Percentiles rank a stretch among this genome's conserved stretches.
Conservation (phyloP, 2,797 vertebrate genomes). For the Columba guinea region DNA sequence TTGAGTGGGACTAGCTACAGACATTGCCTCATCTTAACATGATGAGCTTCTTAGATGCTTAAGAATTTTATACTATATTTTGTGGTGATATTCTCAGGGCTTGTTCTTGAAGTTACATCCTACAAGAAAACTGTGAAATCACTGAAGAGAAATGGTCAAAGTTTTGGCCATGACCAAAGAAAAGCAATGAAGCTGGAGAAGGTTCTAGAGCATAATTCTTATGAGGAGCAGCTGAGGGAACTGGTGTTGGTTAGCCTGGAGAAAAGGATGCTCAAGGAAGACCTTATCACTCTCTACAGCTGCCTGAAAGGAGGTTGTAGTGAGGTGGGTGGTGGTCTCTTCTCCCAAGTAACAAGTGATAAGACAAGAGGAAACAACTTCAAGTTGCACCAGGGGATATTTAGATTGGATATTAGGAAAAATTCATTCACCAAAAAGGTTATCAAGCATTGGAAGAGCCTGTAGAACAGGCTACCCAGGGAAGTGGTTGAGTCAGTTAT, state of each 20-base stretch:
- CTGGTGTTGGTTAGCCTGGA: neutral
- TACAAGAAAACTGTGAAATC: neutral
- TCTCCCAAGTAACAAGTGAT: neutral
- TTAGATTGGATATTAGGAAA: neutral
- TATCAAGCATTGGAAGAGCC: neutral
- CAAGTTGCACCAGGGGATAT: fast-evolving
- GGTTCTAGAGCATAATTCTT: neutral
- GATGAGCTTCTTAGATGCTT: neutral
- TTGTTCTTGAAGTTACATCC: neutral
- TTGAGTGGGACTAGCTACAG: neutral
- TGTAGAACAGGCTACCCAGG: neutral
- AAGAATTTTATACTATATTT: neutral
- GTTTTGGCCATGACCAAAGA: neutral
- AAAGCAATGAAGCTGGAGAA: neutral
- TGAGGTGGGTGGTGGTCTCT: fast-evolving
- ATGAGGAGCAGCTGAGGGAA: neutral
- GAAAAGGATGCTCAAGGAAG: neutral
- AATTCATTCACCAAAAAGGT: too few species aligned
- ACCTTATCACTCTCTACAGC: fast-evolving
- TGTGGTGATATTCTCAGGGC: neutral
- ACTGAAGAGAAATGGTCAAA: neutral
- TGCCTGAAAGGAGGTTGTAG: neutral
- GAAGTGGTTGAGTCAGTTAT: neutral
- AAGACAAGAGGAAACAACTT: neutral
- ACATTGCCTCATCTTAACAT: neutral